A percentile compares a stretch with the other conserved stretches of the same genome.
Conservation (phyloP, 64 coral and sea anemone species). For the Montipora sp. region DNA sequence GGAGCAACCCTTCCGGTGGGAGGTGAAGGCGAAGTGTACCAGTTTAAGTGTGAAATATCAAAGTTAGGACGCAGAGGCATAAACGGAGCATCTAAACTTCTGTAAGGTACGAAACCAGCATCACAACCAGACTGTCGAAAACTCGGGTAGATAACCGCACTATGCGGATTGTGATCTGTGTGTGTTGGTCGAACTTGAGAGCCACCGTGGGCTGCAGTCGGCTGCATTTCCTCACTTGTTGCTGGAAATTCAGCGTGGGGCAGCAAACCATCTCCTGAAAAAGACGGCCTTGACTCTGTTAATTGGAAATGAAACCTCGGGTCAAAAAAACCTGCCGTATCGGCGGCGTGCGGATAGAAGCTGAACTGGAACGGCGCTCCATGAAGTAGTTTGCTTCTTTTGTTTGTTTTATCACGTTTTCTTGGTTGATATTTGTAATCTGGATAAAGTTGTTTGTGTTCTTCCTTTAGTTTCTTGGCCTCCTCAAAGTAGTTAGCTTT, state of each 20-base stretch:
- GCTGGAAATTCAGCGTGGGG: neutral
- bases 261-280: neutral
- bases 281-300: constrained; percentile 33
- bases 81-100: constrained; percentile 50
- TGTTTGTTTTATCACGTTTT: constrained; percentile 93
- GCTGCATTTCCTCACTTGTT: constrained; percentile 13
- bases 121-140: constrained; percentile 38
- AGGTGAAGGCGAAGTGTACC: constrained; percentile 44
- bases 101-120: constrained; percentile 64
- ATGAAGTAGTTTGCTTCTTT: constrained; percentile 82
- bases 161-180: constrained; percentile 25
- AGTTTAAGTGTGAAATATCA: constrained; percentile 54
- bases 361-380: constrained; percentile 85
- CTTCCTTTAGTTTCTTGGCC: constrained; percentile 89
- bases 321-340: constrained; percentile 49
- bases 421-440: constrained; percentile 98
- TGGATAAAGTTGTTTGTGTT: constrained; percentile 90
- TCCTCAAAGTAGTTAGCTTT: constrained; percentile 95
- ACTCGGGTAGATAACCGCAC: constrained; percentile 42
- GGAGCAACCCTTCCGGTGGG: constrained; percentile 26
- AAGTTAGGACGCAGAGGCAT: constrained; percentile 61
- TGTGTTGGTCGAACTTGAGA: constrained; percentile 30
- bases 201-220: neutral
- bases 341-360: constrained; percentile 61
- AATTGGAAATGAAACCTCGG: constrained; percentile 48